A percentile compares a stretch with the other conserved stretches of the same genome.
These are phyloP conservation scores for Mustela nigripes DNA, from an alignment of 2,113 vertebrate species.

Conservation along the genomic window DNA sequence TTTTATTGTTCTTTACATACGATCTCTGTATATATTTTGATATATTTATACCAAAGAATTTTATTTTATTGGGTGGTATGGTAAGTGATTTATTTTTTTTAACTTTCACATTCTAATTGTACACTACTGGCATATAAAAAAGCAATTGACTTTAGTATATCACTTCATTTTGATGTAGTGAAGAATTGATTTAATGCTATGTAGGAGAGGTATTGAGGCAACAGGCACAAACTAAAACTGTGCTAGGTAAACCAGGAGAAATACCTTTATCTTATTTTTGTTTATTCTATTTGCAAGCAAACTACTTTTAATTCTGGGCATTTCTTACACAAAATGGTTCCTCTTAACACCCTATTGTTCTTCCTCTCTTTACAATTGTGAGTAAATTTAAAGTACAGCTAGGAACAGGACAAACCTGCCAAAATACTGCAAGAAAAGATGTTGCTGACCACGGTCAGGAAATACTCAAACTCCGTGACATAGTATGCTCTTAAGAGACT, in stretches of 20 bases:
- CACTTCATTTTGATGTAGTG: not conserved
- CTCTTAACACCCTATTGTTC: not conserved
- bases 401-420: slow-evolving; percentile 82
- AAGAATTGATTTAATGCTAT: not conserved
- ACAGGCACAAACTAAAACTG: not conserved
- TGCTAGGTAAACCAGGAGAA: not conserved
- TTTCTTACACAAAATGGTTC: not conserved
- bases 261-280: not conserved
- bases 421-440: slow-evolving; percentile 81
- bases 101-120: not conserved
- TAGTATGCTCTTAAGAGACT: slow-evolving; percentile 70
- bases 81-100: not conserved
- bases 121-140: not conserved
- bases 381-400: not conserved
- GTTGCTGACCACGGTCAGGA: slow-evolving; percentile 79
- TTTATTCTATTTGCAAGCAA: not conserved
- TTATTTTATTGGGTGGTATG: not conserved
- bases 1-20: not conserved
- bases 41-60: not conserved
- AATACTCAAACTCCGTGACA: slow-evolving; percentile 76
- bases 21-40: not conserved
- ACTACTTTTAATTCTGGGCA: not conserved
- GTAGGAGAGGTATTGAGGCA: not conserved
- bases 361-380: not conserved
- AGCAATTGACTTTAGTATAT: not conserved